Base-by-base conservation (phyloP, 2,113 vertebrate species). In the Mesembrinibis cayennensis region DNA sequence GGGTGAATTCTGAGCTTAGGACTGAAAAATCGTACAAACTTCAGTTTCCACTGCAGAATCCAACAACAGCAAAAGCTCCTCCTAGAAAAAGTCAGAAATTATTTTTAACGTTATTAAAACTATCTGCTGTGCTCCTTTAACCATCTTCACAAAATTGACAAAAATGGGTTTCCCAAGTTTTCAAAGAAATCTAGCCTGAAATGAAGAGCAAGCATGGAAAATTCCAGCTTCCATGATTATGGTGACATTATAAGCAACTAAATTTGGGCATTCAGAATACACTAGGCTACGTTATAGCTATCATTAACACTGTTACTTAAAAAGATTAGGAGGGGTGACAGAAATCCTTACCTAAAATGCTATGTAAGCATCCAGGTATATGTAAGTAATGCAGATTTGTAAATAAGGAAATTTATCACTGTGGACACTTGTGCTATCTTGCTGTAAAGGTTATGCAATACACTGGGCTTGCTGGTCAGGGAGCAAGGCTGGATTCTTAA, bases 361-460 rank as follows among this genome's bases (percentile, higher is more conserved):
- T 66, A 2, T 34, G 10, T 13, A 85, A 32, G 26, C 21, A 47
- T 40, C 18, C 22, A 69, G 21, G 8, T 29, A 32, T n/a, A 63
- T 38, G 8, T 80, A 16, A 92, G 34, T 38, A 77, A 70, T 40
- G 40, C 2, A 74, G 13, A 30, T 78, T 52, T 50, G 22, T 45
- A 91, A 63, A 56, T 32, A 63, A 62, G n/a, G 45, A 38, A 32
- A 47, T 78, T 70, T 38, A 25, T 78, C 34, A 16, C 32, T 63
- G 7, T 1, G 1, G 32, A 50, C 23, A 34, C 16, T 32, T 0
- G 0, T 34, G 42, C 12, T 59, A 16, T 40, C 21, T 6, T 82
- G 34, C 40, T 66, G 11, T 27, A 25, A 69, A 25, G 6, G 5
- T 22, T 74, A 13, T 16, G 30, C 0, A 0, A 44, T 42, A 53